Evolutionary conservation across 2,113 vertebrate species (phyloP), one percentile per base, ranked within the genome.

Genomic region (Trichomycterus rosablanca): DNA sequence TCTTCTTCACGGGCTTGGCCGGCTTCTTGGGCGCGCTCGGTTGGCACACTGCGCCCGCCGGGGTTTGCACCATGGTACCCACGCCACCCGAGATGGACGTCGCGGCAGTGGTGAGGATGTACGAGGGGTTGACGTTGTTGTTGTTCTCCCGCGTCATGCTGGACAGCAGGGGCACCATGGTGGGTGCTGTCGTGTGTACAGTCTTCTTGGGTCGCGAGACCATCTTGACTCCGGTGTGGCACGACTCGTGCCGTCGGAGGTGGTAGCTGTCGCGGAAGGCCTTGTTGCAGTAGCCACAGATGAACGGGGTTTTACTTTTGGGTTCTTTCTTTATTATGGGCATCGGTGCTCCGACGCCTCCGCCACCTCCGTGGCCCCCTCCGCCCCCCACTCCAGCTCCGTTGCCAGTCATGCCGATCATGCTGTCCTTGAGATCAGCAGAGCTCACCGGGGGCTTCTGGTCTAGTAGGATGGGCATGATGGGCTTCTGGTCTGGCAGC

Each of bases 241-340:
- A 97, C 81, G 93, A 97, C 81, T 97, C 93, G 2, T 99, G 96
- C 71, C 95, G 91, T 56, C 96, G 92, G 85, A 99, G 89, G 86
- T 99, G 96, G 86, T 98, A 99, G 86, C 96, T 98, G 89, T 98
- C 96, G 51, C 95, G 94, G 85, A 99, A 99, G 72, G 94, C 95
- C 89, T 99, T 99, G 90, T 93, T 97, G 87, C 96, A 99, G 84
- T 97, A 98, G 80, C 93, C 94, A 37, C 96, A 99, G 78, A 98
- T 89, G 72, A 99, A 97, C 14, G 95, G 95, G 26, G 96, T 98
- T 83, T 97, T 98, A 80, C 91, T 90, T 80, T 98, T 98, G 74
- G 86, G 86, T 82, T 99, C 94, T 81, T 98, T 97, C 88, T 99
- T 97, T 83, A 97, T 89, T 72, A 91, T 90, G 26, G 86, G 83